These are phyloP conservation scores for Stomatorhinus walkeri DNA, from an alignment of 2,797 vertebrate species.

Conservation along the genomic window DNA sequence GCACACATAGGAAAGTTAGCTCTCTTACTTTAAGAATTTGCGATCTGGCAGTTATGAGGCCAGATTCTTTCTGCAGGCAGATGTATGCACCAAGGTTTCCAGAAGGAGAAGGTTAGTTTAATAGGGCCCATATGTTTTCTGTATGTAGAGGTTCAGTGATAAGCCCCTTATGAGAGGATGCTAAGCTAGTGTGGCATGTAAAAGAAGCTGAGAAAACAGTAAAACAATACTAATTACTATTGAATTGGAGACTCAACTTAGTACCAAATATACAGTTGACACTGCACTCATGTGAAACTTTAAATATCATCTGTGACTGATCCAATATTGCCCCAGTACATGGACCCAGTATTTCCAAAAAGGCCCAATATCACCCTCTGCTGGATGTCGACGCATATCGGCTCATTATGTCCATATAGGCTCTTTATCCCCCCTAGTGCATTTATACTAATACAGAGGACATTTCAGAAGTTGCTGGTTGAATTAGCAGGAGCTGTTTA, in stretches of 20 bases:
- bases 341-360: background rate
- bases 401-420: background rate
- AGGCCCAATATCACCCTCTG: conserved; percentile 10
- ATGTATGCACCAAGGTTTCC: background rate
- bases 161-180: background rate
- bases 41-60: background rate
- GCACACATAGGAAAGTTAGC: background rate
- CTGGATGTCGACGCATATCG: background rate
- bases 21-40: background rate
- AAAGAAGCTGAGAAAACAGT: background rate
- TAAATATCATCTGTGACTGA: background rate
- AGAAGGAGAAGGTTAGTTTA: background rate
- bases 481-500: conserved; percentile 36
- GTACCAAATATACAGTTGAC: background rate
- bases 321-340: background rate
- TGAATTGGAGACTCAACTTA: background rate
- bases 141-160: background rate
- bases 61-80: background rate
- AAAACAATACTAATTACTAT: background rate
- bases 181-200: background rate
- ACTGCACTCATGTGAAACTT: background rate
- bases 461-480: background rate
- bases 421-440: conserved; percentile 11
- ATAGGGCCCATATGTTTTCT: background rate
- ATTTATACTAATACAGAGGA: no score